Percentiles rank a stretch among this genome's conserved stretches.
Conservation (phyloP, 2,888 invertebrate species). For the Ophion ellenae region DNA sequence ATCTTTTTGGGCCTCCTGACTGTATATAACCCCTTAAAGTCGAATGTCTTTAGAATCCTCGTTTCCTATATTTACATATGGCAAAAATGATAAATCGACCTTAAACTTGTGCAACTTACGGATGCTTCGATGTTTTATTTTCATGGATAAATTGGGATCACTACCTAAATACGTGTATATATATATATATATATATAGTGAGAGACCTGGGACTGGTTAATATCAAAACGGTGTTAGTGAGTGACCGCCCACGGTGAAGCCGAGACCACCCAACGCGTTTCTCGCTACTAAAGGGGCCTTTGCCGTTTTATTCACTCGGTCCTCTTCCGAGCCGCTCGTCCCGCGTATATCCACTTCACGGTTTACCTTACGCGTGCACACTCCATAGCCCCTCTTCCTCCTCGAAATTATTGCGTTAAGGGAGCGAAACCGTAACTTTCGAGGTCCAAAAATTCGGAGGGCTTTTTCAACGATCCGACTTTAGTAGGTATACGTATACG, state of each 20-base stretch:
- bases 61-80: background rate
- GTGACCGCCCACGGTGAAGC: slow-evolving; percentile 81
- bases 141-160: slow-evolving; percentile 60
- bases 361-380: slow-evolving; percentile 76
- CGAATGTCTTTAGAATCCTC: too few species aligned
- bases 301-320: slow-evolving; percentile 56
- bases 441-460: slow-evolving; percentile 20
- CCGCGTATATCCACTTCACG: slow-evolving; percentile 75
- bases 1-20: too few species aligned
- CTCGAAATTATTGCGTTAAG: slow-evolving; percentile 43
- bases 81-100: slow-evolving; percentile 75
- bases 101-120: slow-evolving; percentile 70
- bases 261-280: slow-evolving; percentile 81
- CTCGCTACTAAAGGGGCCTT: slow-evolving; percentile 79
- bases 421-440: slow-evolving; percentile 31
- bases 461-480: background rate
- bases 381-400: slow-evolving; percentile 18
- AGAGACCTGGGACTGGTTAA: slow-evolving; percentile 74
- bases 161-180: background rate
- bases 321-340: slow-evolving; percentile 22
- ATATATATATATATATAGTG: slow-evolving; percentile 16
- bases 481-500: too few species aligned
- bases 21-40: too few species aligned
- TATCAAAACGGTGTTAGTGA: slow-evolving; percentile 81
- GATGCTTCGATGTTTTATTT: slow-evolving; percentile 67